phyloP scores from a whole-genome alignment of 2,888 invertebrate genomes.

The Elegia similella region DNA sequence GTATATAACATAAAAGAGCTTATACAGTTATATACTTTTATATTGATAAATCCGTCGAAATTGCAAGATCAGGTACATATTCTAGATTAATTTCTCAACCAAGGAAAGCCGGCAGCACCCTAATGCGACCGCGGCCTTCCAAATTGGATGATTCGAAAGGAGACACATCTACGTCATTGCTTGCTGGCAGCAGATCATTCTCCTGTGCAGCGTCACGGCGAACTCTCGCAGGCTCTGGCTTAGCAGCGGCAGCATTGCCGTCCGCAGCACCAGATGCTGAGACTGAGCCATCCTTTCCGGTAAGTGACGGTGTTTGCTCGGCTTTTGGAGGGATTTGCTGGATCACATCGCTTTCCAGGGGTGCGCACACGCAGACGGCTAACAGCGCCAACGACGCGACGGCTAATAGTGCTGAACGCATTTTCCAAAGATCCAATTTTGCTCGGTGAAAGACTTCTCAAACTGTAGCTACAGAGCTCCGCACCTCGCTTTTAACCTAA shows the following conservation, averaged over 20 bases:
- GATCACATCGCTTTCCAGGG: slow-evolving; percentile 61
- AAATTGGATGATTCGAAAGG: slow-evolving; percentile 63
- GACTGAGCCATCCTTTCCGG: slow-evolving; percentile 62
- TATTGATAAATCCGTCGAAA: neutral
- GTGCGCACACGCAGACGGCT: slow-evolving; percentile 65
- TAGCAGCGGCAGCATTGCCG: slow-evolving; percentile 61
- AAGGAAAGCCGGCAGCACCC: slow-evolving; percentile 68
- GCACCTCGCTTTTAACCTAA: slow-evolving; percentile 48
- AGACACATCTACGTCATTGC: slow-evolving; percentile 54
- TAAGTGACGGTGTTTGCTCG: slow-evolving; percentile 72
- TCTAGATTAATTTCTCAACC: slow-evolving; percentile 42
- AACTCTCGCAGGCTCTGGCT: slow-evolving; percentile 38
- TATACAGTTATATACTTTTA: slow-evolving; percentile 17
- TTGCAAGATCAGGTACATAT: neutral
- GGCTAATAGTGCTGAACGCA: slow-evolving; percentile 69
- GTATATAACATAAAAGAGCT: slow-evolving; percentile 19
- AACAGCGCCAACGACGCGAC: slow-evolving; percentile 71
- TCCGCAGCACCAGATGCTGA: slow-evolving; percentile 71
- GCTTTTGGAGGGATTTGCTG: slow-evolving; percentile 67
- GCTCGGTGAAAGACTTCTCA: slow-evolving; percentile 40
- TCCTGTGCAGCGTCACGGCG: slow-evolving; percentile 64
- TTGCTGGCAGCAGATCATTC: slow-evolving; percentile 63
- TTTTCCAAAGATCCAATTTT: slow-evolving; percentile 70
- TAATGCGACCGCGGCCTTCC: slow-evolving; percentile 61
- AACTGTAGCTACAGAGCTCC: slow-evolving; percentile 36